A percentile compares a stretch with the other conserved stretches of the same genome.
Evolutionary conservation across 53 echinoderm and acorn worm species (phyloP).

Genomic region (Temnopleurus reevesii): DNA sequence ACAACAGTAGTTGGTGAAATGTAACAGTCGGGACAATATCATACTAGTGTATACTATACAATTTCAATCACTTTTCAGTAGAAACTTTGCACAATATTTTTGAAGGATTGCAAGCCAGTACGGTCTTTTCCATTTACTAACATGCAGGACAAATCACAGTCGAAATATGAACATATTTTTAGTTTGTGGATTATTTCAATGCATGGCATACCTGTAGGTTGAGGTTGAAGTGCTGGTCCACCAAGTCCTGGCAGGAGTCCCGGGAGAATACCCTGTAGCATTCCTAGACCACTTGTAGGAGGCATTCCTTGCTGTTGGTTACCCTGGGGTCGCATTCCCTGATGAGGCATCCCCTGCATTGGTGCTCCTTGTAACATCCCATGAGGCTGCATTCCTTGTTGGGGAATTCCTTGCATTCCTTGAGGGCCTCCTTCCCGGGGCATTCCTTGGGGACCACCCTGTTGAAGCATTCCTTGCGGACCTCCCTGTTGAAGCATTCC

Average conservation of each 20-base stretch:
- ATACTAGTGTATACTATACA: no score
- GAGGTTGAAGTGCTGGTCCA: not conserved
- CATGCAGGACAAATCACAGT: no score
- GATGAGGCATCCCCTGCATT: not conserved
- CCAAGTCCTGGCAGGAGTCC: not conserved
- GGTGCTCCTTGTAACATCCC: not conserved
- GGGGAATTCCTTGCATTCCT: slow-evolving; percentile 12
- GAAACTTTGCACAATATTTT: no score
- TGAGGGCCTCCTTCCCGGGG: not conserved
- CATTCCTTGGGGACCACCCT: not conserved
- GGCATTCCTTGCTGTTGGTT: not conserved
- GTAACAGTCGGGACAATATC: no score
- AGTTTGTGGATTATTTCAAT: no score
- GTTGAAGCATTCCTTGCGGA: slow-evolving; percentile 11
- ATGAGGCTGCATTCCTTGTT: not conserved
- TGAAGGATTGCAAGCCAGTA: no score
- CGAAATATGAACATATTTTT: no score
- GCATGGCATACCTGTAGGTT: slow-evolving; percentile 5
- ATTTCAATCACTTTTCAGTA: no score
- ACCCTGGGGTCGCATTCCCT: not conserved
- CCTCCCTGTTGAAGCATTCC: not conserved
- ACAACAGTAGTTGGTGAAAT: no score
- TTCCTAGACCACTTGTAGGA: not conserved
- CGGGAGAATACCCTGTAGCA: not conserved
- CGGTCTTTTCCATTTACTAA: no score